Base-by-base conservation (phyloP, 37 sponge, comb jelly and placozoan genomes). In the Axinella damicornis region DNA sequence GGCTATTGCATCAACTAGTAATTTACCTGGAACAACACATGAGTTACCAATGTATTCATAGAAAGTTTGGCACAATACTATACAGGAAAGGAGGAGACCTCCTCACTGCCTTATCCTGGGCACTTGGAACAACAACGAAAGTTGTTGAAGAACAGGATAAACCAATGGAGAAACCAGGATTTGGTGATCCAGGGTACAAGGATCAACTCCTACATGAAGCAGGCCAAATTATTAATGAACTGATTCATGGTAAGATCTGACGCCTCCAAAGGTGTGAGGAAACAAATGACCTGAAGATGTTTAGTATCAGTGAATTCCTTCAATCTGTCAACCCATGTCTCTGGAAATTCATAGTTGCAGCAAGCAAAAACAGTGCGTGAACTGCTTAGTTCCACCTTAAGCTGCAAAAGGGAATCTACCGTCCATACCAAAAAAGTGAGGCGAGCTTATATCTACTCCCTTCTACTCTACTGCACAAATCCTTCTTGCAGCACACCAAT, bases 11-110 rank as follows among this genome's bases (percentile, higher is more conserved):
- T 21, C 78, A 78, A 57, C 33, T 58, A 19, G 24, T 78, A 13
- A 17, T 59, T 37, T 75, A 78, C 35, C 37, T 78, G 28, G 32
- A 59, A 5, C 31, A 31, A 12, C 61, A 57, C 30, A 78, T 60
- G 64, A 11, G 15, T n/a, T 59, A 34, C 37, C 28, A 61, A 61
- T 78, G 78, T 32, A 59, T 60, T 22, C 35, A 78, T 22, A 58
- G 27, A 21, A 82, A 82, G n/a, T 70, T 82, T 82, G 82, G 82
- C 19, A 56, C 61, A 56, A 71, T 82, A 12, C 60, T 82, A 2
- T 82, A 82, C 62, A n/a, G 40, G 27, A 82, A 69, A 27, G 62
- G 39, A 22, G 36, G 57, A 27, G 62, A 82, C 55, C 25, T 82
- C 14, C 14, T 82, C 5, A 35, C 20, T 18, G 31, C 17, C 72